Percentiles rank a stretch among this genome's conserved stretches.
These are phyloP conservation scores for Zaprionus capensis DNA, from an alignment of 1,140 invertebrate species.

Conservation along the genomic window DNA sequence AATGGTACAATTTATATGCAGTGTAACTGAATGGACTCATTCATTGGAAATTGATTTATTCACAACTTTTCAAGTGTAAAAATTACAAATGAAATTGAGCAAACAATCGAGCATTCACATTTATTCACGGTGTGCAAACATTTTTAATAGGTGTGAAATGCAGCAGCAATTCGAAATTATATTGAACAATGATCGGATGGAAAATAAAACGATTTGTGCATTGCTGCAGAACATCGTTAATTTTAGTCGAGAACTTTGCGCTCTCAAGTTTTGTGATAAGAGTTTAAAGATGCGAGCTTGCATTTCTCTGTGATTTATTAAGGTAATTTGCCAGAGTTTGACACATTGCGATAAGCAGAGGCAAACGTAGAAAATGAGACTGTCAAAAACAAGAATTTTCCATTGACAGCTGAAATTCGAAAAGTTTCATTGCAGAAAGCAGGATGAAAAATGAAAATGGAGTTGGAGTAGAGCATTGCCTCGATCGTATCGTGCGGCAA, in stretches of 20 bases:
- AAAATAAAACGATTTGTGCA: slow-evolving; percentile 4
- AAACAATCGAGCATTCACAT: slow-evolving; percentile 40
- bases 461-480: slow-evolving; percentile 25
- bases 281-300: background rate
- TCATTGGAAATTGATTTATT: slow-evolving; percentile 9
- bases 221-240: background rate
- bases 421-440: slow-evolving; percentile 50
- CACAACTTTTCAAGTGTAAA: slow-evolving; percentile 13
- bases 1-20: background rate
- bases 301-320: slow-evolving; percentile 63
- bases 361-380: slow-evolving; percentile 52
- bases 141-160: slow-evolving; percentile 46
- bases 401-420: slow-evolving; percentile 76
- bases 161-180: slow-evolving; percentile 2
- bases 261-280: slow-evolving; percentile 33
- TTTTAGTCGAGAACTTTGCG: background rate
- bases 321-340: slow-evolving; percentile 60
- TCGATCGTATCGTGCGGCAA: slow-evolving; percentile 77
- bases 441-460: slow-evolving; percentile 3
- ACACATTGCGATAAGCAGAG: slow-evolving; percentile 63
- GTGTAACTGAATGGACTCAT: background rate
- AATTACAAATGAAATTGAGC: slow-evolving; percentile 48
- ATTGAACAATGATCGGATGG: slow-evolving; percentile 3
- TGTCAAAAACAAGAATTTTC: slow-evolving; percentile 68
- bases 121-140: slow-evolving; percentile 27